Evolutionary conservation across 2,113 vertebrate genomes (phyloP), one percentile per base, ranked within the genome.

Genomic region (Austrofundulus limnaeus): DNA sequence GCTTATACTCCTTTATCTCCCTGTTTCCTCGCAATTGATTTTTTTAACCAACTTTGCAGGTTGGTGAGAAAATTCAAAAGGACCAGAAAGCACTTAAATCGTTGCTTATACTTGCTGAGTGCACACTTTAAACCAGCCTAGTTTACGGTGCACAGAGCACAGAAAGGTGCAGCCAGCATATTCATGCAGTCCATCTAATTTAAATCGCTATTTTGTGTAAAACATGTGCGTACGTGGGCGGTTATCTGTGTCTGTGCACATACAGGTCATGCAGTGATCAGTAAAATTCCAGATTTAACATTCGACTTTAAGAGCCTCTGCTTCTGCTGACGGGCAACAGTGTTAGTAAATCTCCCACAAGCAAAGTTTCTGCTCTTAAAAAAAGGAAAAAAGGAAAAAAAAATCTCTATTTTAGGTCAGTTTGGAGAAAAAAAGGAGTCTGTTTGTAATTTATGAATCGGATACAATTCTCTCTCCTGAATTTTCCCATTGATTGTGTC

Each of bases 21-120:
- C 46, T 56, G 43, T 66, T 76, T 65, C 71, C 70, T 13, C 23
- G 68, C 2, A 34, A 69, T 49, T 60, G 57, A 41, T 57, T 37
- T 38, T 41, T 25, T 49, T 65, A 52, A 61, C 31, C 39, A 75
- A 62, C 56, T 48, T 47, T 48, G 54, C 61, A 70, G 62, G 53
- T 31, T 59, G 64, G 50, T 56, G 61, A 47, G 66, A 46, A 62
- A 79, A 75, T 85, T 77, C 76, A 66, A 87, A 88, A 82, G 83
- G 75, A 74, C 71, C 77, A 82, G 87, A 88, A 87, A 83, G 83
- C 83, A 82, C 75, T 80, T 72, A 83, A 62, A 81, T 74, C 81
- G 39, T 11, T 20, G 19, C 10, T 9, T 19, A 46, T 46, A 34
- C 31, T 70, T 81, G 82, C 87, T 87, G 85, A 88, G 56, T 75